Percentiles rank a stretch among this genome's conserved stretches.
phyloP scores from a whole-genome alignment of 64 coral and sea anemone species.

The Platygyra sinensis region DNA sequence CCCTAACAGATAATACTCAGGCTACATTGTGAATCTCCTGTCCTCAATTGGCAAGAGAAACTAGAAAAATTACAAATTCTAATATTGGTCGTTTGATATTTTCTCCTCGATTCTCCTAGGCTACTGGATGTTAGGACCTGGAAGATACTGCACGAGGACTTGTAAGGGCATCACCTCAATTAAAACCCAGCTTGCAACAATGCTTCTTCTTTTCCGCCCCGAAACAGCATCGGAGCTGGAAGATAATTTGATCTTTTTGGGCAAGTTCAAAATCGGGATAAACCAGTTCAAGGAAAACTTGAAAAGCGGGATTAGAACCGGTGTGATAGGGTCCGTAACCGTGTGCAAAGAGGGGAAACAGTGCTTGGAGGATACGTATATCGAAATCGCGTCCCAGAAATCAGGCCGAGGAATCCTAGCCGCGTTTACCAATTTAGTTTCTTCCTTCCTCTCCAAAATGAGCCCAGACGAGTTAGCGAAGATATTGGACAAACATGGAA shows the following conservation, averaged over 20 bases:
- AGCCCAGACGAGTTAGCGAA: neutral
- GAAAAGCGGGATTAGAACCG: constrained; percentile 8
- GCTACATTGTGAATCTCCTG: no score
- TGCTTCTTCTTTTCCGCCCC: constrained; percentile 35
- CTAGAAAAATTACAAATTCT: neutral
- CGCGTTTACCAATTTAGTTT: neutral
- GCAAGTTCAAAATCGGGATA: neutral
- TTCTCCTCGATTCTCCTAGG: neutral
- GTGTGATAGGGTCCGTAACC: constrained; percentile 35
- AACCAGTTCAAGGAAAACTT: constrained; percentile 44
- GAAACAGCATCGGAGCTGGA: constrained; percentile 12
- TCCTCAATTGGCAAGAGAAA: no score
- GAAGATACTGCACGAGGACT: neutral
- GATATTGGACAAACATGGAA: neutral
- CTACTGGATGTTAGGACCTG: constrained; percentile 45
- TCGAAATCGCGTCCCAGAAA: constrained; percentile 5
- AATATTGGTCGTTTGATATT: neutral
- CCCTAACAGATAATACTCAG: no score
- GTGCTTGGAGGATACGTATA: neutral
- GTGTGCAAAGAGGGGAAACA: constrained; percentile 31
- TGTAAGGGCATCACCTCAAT: constrained; percentile 41
- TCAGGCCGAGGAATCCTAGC: neutral
- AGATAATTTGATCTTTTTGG: neutral
- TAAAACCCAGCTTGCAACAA: constrained; percentile 24
- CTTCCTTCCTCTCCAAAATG: neutral